phyloP scores from a whole-genome alignment of 2,797 vertebrate genomes.

The Hippocampus kuda region DNA sequence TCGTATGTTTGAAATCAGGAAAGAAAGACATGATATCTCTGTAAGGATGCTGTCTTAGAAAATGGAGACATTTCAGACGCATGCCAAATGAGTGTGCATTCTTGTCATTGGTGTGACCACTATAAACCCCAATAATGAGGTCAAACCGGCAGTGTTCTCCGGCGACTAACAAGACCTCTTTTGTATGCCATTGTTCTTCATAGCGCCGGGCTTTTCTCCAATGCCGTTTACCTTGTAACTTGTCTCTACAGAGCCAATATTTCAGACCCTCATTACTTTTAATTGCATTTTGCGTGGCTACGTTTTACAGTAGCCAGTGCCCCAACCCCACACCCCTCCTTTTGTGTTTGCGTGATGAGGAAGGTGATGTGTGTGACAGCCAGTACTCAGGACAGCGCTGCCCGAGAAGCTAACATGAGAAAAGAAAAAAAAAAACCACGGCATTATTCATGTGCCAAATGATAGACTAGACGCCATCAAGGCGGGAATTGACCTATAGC shows the following conservation, averaged over 20 bases:
- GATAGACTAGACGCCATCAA: not conserved
- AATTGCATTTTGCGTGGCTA: not conserved
- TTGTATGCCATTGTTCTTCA: not conserved
- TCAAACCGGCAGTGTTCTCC: not conserved
- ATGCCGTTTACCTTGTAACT: not conserved
- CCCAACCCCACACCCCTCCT: not conserved
- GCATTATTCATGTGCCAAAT: not conserved
- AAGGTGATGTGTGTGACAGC: not conserved
- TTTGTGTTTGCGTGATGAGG: not conserved
- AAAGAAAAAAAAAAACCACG: not conserved
- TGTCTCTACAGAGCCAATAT: not conserved
- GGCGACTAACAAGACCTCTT: constrained; percentile 1
- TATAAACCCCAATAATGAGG: constrained; percentile 1
- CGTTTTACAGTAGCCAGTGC: not conserved
- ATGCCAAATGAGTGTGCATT: not conserved
- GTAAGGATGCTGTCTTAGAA: too few species aligned
- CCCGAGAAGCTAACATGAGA: not conserved
- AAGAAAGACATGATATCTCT: too few species aligned
- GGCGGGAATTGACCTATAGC: not conserved
- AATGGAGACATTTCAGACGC: too few species aligned
- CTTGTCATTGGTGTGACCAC: not conserved
- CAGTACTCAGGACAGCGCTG: not conserved
- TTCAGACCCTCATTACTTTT: constrained; percentile 5
- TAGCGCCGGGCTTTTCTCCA: constrained; percentile 3
- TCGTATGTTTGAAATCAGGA: too few species aligned